Evolutionary conservation across 1,140 invertebrate species (phyloP).

Genomic region (Lepidotrigona ventralis): DNA sequence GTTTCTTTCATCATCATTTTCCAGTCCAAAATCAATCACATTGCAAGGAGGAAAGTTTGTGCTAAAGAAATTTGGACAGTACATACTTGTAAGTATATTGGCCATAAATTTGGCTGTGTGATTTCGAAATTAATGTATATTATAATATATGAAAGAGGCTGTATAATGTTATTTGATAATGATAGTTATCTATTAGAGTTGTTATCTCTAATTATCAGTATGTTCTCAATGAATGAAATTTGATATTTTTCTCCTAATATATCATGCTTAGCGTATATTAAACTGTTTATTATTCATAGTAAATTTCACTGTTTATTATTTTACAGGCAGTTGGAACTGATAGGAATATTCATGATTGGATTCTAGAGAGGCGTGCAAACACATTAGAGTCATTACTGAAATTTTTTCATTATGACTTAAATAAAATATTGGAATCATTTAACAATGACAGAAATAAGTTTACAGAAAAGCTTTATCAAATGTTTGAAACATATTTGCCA

Average conservation of each 20-base stretch:
- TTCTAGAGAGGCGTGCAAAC: conserved; percentile 87
- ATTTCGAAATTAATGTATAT: background rate
- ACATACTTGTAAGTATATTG: conserved; percentile 84
- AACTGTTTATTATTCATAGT: no score
- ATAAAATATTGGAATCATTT: conserved; percentile 83
- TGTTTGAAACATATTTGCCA: conserved; percentile 91
- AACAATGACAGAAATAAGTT: conserved; percentile 83
- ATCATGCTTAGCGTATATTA: conserved; percentile 6
- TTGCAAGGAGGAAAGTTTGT: conserved; percentile 92
- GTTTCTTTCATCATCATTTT: conserved; percentile 88
- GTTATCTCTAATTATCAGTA: conserved; percentile 10
- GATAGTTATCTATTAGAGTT: conserved; percentile 25
- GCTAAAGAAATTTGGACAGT: conserved; percentile 88
- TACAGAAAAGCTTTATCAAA: conserved; percentile 88
- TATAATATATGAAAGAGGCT: background rate
- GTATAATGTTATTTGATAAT: background rate
- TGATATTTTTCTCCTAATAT: conserved; percentile 16
- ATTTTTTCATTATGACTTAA: conserved; percentile 90
- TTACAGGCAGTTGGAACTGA: conserved; percentile 90
- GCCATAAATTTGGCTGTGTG: background rate
- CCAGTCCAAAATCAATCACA: conserved; percentile 86
- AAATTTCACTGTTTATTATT: conserved; percentile 48
- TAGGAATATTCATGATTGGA: conserved; percentile 89
- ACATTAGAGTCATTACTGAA: conserved; percentile 86
- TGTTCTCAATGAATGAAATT: conserved; percentile 4